These are phyloP conservation scores for Notolabrus celidotus DNA, from an alignment of 2,797 vertebrate species.

Conservation along the genomic window DNA sequence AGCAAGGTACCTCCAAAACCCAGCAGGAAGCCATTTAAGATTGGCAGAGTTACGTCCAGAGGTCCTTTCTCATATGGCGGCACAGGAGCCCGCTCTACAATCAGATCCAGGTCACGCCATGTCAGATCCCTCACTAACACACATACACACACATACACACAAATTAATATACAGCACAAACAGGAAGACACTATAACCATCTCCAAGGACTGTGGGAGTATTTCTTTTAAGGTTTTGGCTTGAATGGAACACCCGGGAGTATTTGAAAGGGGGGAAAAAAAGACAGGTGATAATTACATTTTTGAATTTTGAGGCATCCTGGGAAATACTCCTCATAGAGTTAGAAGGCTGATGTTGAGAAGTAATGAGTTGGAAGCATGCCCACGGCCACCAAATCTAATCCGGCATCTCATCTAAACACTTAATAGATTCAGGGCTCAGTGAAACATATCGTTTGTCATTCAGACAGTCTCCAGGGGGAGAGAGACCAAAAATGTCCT, in stretches of 20 bases:
- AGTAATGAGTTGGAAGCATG: constrained; percentile 79
- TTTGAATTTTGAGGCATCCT: constrained; percentile 66
- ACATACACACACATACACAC: constrained; percentile 27
- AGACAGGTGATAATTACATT: constrained; percentile 82
- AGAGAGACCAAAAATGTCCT: constrained; percentile 57
- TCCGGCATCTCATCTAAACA: constrained; percentile 75
- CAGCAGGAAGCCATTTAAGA: constrained; percentile 83
- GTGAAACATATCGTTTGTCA: constrained; percentile 70
- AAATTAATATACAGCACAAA: constrained; percentile 20
- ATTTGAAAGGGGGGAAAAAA: constrained; percentile 16
- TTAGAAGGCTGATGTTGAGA: constrained; percentile 70
- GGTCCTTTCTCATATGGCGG: constrained; percentile 75
- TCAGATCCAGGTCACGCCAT: constrained; percentile 79
- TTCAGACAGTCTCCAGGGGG: constrained; percentile 61
- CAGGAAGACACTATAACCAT: constrained; percentile 36
- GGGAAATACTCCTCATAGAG: constrained; percentile 70
- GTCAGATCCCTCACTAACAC: constrained; percentile 71
- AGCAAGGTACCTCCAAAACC: constrained; percentile 80
- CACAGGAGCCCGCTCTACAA: constrained; percentile 75
- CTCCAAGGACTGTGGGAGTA: constrained; percentile 40
- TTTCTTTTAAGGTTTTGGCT: constrained; percentile 54
- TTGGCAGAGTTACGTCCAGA: constrained; percentile 73
- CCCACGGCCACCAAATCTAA: constrained; percentile 77
- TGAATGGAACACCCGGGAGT: constrained; percentile 45
- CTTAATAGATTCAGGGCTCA: constrained; percentile 75